phyloP scores from a whole-genome alignment of 2,888 invertebrate species.

The Blastobasis adustella region DNA sequence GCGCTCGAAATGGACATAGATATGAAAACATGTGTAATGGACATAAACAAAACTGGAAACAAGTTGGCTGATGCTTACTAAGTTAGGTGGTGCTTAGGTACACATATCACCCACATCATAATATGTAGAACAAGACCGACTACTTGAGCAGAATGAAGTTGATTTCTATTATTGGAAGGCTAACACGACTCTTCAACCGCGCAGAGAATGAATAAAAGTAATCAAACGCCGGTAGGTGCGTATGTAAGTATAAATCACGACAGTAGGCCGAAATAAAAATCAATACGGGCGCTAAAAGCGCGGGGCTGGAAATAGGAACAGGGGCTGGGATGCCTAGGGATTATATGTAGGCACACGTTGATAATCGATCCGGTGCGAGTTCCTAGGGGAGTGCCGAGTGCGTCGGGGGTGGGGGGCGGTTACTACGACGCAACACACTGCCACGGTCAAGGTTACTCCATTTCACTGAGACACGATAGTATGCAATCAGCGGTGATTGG shows the following conservation, averaged over 20 bases:
- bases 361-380: constrained; percentile 40
- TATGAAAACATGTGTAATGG: not conserved
- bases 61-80: too few species aligned
- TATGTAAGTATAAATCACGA: too few species aligned
- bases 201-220: too few species aligned
- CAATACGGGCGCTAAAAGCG: too few species aligned
- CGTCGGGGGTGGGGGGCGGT: constrained; percentile 24
- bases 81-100: too few species aligned
- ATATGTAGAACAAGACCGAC: too few species aligned
- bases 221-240: too few species aligned
- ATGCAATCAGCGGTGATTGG: constrained; percentile 23
- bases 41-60: not conserved
- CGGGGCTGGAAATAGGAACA: not conserved
- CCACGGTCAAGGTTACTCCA: constrained; percentile 61
- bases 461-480: constrained; percentile 34
- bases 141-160: too few species aligned
- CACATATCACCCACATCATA: too few species aligned
- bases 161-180: too few species aligned
- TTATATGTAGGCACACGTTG: not conserved
- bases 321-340: constrained; percentile 1
- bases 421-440: constrained; percentile 33
- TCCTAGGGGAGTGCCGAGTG: constrained; percentile 24
- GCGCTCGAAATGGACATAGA: not conserved
- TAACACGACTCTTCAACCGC: too few species aligned
- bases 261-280: too few species aligned